Conservation (phyloP, 1,140 invertebrate species). For the Drosophila bocqueti region DNA sequence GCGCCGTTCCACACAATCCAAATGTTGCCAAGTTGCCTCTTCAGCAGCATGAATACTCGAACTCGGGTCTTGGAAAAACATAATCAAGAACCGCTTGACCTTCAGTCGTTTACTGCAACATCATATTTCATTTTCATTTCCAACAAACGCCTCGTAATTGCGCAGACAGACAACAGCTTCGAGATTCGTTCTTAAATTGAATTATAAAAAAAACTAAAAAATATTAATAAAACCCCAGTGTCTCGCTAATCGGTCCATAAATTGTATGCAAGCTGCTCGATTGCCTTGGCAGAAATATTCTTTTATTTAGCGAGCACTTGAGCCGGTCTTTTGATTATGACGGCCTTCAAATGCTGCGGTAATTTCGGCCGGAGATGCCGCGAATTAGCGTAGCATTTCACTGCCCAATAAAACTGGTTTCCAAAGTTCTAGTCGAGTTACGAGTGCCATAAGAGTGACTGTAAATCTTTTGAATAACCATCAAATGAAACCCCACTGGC, state of each 20-base stretch:
- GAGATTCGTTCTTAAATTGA: conserved; percentile 52
- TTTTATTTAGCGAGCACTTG: conserved; percentile 33
- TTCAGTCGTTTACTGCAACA: conserved; percentile 56
- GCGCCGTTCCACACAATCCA: conserved; percentile 22
- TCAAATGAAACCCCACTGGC: conserved; percentile 3
- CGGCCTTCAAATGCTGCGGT: conserved; percentile 25
- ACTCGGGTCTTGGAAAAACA: conserved; percentile 33
- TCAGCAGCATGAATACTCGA: conserved; percentile 17
- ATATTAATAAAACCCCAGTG: conserved; percentile 30
- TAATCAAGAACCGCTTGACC: conserved; percentile 50
- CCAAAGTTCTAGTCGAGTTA: conserved; percentile 26
- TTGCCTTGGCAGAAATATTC: conserved; percentile 68
- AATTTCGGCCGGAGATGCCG: conserved; percentile 25
- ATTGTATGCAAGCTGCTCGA: conserved; percentile 51
- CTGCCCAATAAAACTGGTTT: conserved; percentile 37
- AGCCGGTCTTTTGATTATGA: conserved; percentile 32
- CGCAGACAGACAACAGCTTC: conserved; percentile 21
- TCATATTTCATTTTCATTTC: conserved; percentile 48
- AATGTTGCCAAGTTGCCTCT: conserved; percentile 31
- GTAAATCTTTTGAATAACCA: conserved; percentile 12
- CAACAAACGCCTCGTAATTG: conserved; percentile 49
- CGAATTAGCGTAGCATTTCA: conserved; percentile 31
- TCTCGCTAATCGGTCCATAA: conserved; percentile 57
- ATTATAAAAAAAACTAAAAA: conserved; percentile 23
- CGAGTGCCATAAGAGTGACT: background rate